Conservation (phyloP, 1,140 invertebrate species). For the Penaeus japonicus region DNA sequence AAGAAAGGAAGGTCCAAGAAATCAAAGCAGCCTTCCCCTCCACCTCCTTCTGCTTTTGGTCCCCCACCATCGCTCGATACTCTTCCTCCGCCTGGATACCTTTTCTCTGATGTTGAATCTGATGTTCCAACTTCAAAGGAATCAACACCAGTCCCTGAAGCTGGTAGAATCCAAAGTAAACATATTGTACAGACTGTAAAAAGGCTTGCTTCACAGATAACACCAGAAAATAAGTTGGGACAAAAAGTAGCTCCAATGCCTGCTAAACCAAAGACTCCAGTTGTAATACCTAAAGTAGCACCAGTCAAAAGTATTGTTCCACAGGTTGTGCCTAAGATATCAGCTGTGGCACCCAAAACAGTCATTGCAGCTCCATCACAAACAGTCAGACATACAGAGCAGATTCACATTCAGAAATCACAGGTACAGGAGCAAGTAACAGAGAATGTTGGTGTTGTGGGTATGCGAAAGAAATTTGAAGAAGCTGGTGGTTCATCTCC, state of each 20-base stretch:
- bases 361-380: slow-evolving; percentile 45
- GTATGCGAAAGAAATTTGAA: slow-evolving; percentile 44
- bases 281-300: background rate
- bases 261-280: background rate
- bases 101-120: slow-evolving; percentile 47
- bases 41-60: slow-evolving; percentile 52
- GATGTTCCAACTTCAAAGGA: slow-evolving; percentile 33
- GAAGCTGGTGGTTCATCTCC: slow-evolving; percentile 30
- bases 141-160: slow-evolving; percentile 10
- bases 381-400: no score
- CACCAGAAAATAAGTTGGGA: slow-evolving; percentile 25
- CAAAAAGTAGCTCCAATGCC: background rate
- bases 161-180: slow-evolving; percentile 32
- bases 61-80: slow-evolving; percentile 38
- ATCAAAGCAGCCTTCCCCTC: slow-evolving; percentile 47
- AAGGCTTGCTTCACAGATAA: slow-evolving; percentile 24
- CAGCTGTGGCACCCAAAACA: slow-evolving; percentile 2
- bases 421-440: slow-evolving; percentile 1
- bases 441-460: slow-evolving; percentile 23
- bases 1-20: slow-evolving; percentile 51
- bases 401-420: slow-evolving; percentile 39
- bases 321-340: background rate
- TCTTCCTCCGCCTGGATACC: background rate
- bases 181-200: slow-evolving; percentile 18
- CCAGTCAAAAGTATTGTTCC: background rate